These are phyloP conservation scores for Drosophila melanocephala DNA, from an alignment of 2,888 invertebrate species.

Conservation along the genomic window DNA sequence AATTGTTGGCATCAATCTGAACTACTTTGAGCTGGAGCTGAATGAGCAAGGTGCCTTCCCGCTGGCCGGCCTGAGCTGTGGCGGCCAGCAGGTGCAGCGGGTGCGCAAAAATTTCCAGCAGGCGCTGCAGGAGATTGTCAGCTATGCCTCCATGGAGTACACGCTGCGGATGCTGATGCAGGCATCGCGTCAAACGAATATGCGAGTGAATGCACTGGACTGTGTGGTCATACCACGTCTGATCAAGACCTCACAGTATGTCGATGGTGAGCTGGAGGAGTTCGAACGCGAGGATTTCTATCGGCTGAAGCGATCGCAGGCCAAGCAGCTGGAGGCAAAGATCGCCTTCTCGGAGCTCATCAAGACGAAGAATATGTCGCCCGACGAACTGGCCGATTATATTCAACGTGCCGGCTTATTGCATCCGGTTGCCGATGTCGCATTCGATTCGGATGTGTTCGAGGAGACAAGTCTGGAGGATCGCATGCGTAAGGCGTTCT, in stretches of 20 bases:
- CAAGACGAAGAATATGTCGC: constrained; percentile 57
- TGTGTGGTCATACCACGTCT: constrained; percentile 75
- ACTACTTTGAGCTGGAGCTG: constrained; percentile 59
- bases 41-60: constrained; percentile 41
- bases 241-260: constrained; percentile 66
- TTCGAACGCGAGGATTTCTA: constrained; percentile 83
- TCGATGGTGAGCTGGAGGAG: constrained; percentile 79
- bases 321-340: constrained; percentile 78
- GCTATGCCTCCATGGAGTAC: constrained; percentile 69
- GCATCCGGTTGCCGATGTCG: constrained; percentile 53
- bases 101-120: constrained; percentile 65
- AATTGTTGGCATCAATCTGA: constrained; percentile 74
- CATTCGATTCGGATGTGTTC: constrained; percentile 46
- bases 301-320: constrained; percentile 80
- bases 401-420: constrained; percentile 1
- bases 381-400: constrained; percentile 41
- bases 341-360: constrained; percentile 67
- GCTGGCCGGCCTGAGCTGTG: constrained; percentile 74
- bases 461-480: constrained; percentile 1
- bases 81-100: constrained; percentile 73
- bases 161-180: constrained; percentile 54
- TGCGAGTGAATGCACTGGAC: constrained; percentile 82
- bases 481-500: constrained; percentile 1
- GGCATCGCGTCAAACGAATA: constrained; percentile 72
- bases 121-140: constrained; percentile 57